Conservation (phyloP, 1,140 invertebrate genomes). For the Neotoxoptera formosana region DNA sequence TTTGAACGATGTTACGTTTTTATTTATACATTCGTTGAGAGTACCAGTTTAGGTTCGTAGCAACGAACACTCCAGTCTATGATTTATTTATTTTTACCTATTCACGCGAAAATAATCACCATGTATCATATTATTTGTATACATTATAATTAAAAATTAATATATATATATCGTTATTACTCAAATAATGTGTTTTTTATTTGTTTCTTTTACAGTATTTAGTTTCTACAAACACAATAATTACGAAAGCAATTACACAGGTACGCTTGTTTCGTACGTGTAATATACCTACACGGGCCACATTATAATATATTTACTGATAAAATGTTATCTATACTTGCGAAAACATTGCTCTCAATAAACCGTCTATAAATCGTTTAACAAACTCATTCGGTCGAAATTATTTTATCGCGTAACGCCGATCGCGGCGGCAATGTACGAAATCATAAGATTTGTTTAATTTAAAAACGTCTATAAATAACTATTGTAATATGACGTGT, state of each 20-base stretch:
- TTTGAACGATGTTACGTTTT: background rate
- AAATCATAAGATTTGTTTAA: too few species aligned
- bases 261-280: background rate
- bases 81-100: background rate
- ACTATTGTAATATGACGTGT: too few species aligned
- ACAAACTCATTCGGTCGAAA: too few species aligned
- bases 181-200: background rate
- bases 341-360: background rate
- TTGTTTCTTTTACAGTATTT: background rate
- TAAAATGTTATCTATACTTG: background rate
- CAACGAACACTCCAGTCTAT: background rate
- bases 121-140: background rate
- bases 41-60: background rate
- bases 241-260: background rate
- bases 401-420: too few species aligned
- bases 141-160: background rate
- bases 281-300: background rate
- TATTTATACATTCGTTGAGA: background rate
- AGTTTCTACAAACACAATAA: background rate
- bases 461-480: too few species aligned
- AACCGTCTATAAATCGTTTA: too few species aligned
- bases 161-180: background rate
- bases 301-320: background rate
- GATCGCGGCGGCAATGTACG: too few species aligned
- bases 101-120: background rate